Conservation (phyloP, 2,113 vertebrate species). For the rabbit (Oryctolagus cuniculus) region mOryCun1.1 NC_091438.1:118993501-118994000, state of each 20-base stretch:
- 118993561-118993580: slow-evolving; percentile 8
- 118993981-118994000: neutral
- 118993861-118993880: neutral
- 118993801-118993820: neutral
- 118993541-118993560: neutral
- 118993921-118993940: neutral
- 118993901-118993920: neutral
- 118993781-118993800: slow-evolving; percentile 49
- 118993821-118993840: neutral
- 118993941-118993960: neutral
- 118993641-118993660: slow-evolving; percentile 31
- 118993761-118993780: slow-evolving; percentile 57
- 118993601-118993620: neutral
- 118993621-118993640: slow-evolving; percentile 19
- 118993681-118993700: slow-evolving; percentile 66
- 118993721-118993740: slow-evolving; percentile 50
- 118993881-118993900: neutral
- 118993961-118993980: no score
- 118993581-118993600: slow-evolving; percentile 72
- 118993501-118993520: no score
- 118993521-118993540: neutral
- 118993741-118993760: slow-evolving; percentile 3
- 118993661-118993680: slow-evolving; percentile 57
- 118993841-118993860: neutral
- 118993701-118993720: slow-evolving; percentile 2